These are phyloP conservation scores for Burhinus oedicnemus DNA, from an alignment of 2,113 vertebrate genomes.

Conservation along the genomic window DNA sequence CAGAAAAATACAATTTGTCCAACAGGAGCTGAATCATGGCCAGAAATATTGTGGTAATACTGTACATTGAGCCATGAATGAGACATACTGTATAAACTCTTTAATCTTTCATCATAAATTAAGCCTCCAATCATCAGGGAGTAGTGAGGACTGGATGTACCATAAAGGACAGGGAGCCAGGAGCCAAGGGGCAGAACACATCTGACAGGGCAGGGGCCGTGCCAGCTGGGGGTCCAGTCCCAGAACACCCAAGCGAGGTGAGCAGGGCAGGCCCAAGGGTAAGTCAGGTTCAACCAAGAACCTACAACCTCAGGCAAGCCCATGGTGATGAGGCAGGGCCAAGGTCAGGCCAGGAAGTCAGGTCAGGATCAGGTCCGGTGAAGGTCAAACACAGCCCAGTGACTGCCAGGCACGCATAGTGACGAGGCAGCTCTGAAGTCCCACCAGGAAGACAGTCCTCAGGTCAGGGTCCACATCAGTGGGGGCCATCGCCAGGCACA, in stretches of 20 bases:
- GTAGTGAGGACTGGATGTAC: neutral
- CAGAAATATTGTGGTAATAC: neutral
- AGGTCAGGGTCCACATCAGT: neutral
- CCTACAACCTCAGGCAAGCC: neutral
- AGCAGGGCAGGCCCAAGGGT: neutral
- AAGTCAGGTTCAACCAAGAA: neutral
- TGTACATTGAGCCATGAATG: neutral
- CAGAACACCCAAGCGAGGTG: neutral
- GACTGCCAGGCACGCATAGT: neutral
- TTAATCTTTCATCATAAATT: neutral
- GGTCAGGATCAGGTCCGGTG: neutral
- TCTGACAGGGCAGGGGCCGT: neutral
- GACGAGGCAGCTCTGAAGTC: neutral
- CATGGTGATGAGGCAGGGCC: neutral
- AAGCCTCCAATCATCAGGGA: neutral
- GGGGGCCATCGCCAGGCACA: neutral
- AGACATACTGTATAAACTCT: neutral
- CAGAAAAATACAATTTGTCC: neutral
- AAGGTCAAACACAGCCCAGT: neutral
- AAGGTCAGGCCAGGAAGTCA: neutral
- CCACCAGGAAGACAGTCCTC: neutral
- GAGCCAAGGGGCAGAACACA: neutral
- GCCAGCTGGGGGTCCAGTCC: neutral
- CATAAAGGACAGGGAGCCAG: neutral
- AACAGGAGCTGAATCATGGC: neutral